Percentiles rank a stretch among this genome's conserved stretches.
These are phyloP conservation scores for Brachionus rubens DNA, from an alignment of 1,140 invertebrate species.

Conservation along the genomic window DNA sequence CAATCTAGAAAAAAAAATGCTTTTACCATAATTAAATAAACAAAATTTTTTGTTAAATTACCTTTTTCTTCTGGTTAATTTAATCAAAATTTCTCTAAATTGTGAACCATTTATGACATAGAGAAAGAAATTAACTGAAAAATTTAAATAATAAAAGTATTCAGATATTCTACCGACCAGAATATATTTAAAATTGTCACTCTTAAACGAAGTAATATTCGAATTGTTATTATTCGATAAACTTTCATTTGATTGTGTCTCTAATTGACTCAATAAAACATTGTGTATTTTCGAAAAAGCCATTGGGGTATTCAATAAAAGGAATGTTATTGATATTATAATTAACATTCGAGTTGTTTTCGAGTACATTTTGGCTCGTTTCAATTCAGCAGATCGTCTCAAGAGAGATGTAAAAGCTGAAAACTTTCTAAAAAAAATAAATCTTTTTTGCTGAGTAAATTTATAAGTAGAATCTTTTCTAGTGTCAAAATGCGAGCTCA, in stretches of 20 bases:
- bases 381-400: slow-evolving; percentile 6
- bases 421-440: slow-evolving; percentile 16
- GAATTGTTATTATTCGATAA: background rate
- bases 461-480: background rate
- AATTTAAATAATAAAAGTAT: slow-evolving; percentile 32
- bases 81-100: slow-evolving; percentile 3
- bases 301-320: slow-evolving; percentile 10
- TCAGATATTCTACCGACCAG: background rate
- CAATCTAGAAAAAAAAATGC: too few species aligned
- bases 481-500: slow-evolving; percentile 1
- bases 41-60: too few species aligned
- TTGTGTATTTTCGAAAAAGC: background rate
- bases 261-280: background rate
- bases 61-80: slow-evolving; percentile 4
- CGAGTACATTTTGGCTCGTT: slow-evolving; percentile 31
- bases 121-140: slow-evolving; percentile 13
- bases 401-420: background rate
- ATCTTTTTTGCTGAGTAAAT: background rate
- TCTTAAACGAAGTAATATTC: background rate
- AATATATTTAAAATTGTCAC: background rate
- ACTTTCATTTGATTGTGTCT: background rate
- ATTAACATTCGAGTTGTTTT: slow-evolving; percentile 29
- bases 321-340: slow-evolving; percentile 26
- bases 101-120: slow-evolving; percentile 28
- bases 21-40: too few species aligned